Evolutionary conservation across 2,888 invertebrate species (phyloP), one percentile per base, ranked within the genome.

Genomic region (Phengaris alcon): DNA sequence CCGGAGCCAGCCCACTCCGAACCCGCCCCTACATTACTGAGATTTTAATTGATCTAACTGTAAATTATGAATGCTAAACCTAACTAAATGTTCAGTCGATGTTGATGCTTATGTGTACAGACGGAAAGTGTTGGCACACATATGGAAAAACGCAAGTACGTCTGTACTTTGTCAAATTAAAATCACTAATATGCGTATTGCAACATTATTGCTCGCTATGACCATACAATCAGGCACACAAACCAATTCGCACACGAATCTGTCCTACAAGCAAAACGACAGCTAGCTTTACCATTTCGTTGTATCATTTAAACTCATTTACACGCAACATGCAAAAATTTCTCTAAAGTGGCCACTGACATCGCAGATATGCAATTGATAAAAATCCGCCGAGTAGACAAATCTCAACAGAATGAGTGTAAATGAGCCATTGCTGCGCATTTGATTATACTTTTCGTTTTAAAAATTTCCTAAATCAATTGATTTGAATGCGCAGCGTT

Each of bases 31-130:
- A 80, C 77, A 68, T 68, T 76, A 76, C 73, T 74, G 76, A 76
- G 51, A 77, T 72, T 79, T 77, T 64, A 75, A 77, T 69, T 77
- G 76, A 75, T 75, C 78, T 78, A 77, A 75, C 73, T 72, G 76
- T 78, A 76, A 15, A 73, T 76, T 76, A 76, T 82, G 83, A 82
- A 83, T 84, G 82, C 86, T 90, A 91, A 83, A 86, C 87, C 88
- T 93, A 93, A 86, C 86, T 91, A 92, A 91, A 91, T 90, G 90
- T 91, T 92, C 93, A 93, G 93, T 93, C 93, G 86, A 93, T 91
- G 90, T 93, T 91, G 76, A 52, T 64, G 46, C 68, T 55, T 55
- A 68, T 54, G 68, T 69, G 75, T 48, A 74, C 74, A 64, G 73
- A 76, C 68, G 73, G n/a, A 46, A 52, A 68, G 57, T 55, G 69